phyloP scores from a whole-genome alignment of 30 jellyfish, hydroid and myxozoan genomes.

The Aurelia sp. region DNA sequence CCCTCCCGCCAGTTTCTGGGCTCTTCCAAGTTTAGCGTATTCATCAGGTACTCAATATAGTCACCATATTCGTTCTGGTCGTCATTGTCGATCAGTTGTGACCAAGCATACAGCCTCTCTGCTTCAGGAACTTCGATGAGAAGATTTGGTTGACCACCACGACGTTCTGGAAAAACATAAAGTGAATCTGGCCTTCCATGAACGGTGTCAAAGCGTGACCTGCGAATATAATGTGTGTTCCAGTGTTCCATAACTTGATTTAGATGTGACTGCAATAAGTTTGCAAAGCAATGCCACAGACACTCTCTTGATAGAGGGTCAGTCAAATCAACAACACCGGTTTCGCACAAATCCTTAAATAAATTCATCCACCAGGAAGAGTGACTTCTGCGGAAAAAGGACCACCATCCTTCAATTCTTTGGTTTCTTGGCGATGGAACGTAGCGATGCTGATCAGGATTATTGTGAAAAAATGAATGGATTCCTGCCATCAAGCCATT shows the following conservation, averaged over 20 bases:
- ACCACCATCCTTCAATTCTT: constrained; percentile 79
- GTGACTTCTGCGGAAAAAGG: constrained; percentile 29
- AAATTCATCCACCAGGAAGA: constrained; percentile 66
- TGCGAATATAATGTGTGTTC: constrained; percentile 28
- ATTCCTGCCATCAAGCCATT: constrained; percentile 74
- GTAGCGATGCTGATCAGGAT: constrained; percentile 46
- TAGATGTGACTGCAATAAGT: not conserved
- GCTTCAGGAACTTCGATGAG: too few species aligned
- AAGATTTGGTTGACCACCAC: not conserved
- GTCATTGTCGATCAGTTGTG: too few species aligned
- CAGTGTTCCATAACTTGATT: constrained; percentile 13
- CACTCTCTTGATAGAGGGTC: constrained; percentile 21
- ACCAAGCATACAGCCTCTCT: too few species aligned
- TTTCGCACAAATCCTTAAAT: constrained; percentile 44
- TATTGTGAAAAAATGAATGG: constrained; percentile 58
- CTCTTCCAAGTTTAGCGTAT: too few species aligned
- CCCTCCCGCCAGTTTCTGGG: too few species aligned
- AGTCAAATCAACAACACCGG: constrained; percentile 21
- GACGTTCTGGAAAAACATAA: constrained; percentile 22
- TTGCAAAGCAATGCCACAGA: constrained; percentile 40
- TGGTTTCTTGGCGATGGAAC: constrained; percentile 79
- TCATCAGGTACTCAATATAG: too few species aligned
- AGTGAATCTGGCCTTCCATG: constrained; percentile 50
- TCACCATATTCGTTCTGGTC: too few species aligned
- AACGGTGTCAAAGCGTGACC: constrained; percentile 16